Evolutionary conservation across 2,113 vertebrate species (phyloP).

Genomic region (Labeo rohita): DNA sequence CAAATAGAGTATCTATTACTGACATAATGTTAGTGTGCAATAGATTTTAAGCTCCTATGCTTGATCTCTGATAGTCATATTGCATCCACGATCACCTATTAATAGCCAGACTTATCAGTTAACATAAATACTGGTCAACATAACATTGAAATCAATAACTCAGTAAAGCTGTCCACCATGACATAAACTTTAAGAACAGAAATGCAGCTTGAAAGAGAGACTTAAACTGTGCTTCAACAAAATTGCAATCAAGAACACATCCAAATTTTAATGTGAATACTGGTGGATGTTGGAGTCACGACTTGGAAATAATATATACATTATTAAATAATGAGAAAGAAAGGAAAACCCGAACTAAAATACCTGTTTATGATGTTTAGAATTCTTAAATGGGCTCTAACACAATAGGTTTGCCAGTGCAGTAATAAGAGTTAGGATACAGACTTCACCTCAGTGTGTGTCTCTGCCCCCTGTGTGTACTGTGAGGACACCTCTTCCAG

Average conservation of each 20-base stretch:
- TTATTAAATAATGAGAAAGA: slow-evolving; percentile 6
- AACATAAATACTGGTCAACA: slow-evolving; percentile 59
- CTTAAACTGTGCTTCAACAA: slow-evolving; percentile 28
- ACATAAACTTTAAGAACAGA: slow-evolving; percentile 29
- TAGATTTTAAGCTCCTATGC: slow-evolving; percentile 16
- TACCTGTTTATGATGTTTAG: neutral
- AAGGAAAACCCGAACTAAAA: neutral
- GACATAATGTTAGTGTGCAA: slow-evolving; percentile 42
- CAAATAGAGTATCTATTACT: slow-evolving; percentile 46
- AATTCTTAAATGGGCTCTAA: slow-evolving; percentile 1
- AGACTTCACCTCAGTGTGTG: slow-evolving; percentile 53
- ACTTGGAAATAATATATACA: slow-evolving; percentile 27
- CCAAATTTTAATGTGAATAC: neutral
- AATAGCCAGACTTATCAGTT: slow-evolving; percentile 36
- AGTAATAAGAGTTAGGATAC: slow-evolving; percentile 43
- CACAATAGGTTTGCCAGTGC: slow-evolving; percentile 23
- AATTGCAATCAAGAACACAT: slow-evolving; percentile 12
- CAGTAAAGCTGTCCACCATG: slow-evolving; percentile 48
- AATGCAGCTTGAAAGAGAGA: slow-evolving; percentile 39
- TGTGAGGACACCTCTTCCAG: slow-evolving; percentile 39
- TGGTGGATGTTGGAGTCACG: neutral
- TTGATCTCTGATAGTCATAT: slow-evolving; percentile 39
- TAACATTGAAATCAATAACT: slow-evolving; percentile 60
- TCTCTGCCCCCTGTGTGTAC: slow-evolving; percentile 40
- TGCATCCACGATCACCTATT: slow-evolving; percentile 34